phyloP scores from a whole-genome alignment of 2,113 vertebrate species.

The Corvus cornix region DNA sequence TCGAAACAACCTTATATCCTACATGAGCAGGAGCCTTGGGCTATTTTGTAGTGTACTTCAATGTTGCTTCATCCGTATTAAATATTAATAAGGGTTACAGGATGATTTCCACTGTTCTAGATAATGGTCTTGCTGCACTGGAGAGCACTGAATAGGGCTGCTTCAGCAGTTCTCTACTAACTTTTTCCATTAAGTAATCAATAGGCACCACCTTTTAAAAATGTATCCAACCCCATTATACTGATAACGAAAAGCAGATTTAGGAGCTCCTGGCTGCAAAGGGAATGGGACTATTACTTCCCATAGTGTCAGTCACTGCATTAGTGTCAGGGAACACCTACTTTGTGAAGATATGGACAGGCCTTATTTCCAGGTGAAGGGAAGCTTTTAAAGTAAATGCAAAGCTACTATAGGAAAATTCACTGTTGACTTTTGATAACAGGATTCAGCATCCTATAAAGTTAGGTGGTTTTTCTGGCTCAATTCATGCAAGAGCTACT shows the following conservation, averaged over 20 bases:
- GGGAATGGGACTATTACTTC: conserved; percentile 54
- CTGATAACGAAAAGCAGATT: conserved; percentile 64
- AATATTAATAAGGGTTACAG: conserved; percentile 73
- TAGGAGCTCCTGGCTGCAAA: conserved; percentile 35
- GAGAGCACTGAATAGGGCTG: conserved; percentile 65
- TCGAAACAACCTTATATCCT: conserved; percentile 36
- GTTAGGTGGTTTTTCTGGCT: conserved; percentile 57
- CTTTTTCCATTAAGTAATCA: conserved; percentile 80
- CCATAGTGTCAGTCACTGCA: conserved; percentile 49
- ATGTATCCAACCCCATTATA: conserved; percentile 70
- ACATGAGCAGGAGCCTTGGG: conserved; percentile 10
- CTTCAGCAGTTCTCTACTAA: conserved; percentile 73
- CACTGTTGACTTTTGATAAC: conserved; percentile 58
- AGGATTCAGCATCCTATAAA: conserved; percentile 45
- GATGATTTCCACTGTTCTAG: conserved; percentile 60
- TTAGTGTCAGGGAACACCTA: conserved; percentile 51
- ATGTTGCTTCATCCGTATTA: conserved; percentile 43
- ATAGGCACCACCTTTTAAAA: conserved; percentile 76
- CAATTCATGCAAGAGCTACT: conserved; percentile 3
- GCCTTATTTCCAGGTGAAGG: conserved; percentile 48
- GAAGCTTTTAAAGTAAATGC: conserved; percentile 56
- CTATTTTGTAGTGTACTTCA: conserved; percentile 31
- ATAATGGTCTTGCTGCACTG: conserved; percentile 68
- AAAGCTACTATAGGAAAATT: conserved; percentile 42
- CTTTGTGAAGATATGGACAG: conserved; percentile 12